A percentile compares a stretch with the other conserved stretches of the same genome.
Conservation (phyloP, 2,797 vertebrate species). For the Platalea minor region DNA sequence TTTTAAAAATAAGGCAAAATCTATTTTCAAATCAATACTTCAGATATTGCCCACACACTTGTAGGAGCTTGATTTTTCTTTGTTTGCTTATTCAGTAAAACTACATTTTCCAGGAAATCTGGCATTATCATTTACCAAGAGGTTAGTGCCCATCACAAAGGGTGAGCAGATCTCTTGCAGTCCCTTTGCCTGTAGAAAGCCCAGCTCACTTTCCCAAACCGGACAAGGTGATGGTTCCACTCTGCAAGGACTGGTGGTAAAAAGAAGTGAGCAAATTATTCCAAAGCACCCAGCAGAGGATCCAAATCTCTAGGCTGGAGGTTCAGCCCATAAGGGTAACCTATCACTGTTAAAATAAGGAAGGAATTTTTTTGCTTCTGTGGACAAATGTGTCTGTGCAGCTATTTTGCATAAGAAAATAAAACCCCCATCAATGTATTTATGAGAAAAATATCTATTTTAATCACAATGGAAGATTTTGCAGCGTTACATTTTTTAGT, state of each 20-base stretch:
- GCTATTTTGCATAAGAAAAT: neutral
- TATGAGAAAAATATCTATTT: neutral
- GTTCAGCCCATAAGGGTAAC: neutral
- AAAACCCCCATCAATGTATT: accelerated
- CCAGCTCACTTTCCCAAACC: neutral
- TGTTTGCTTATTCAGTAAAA: neutral
- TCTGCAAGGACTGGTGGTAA: neutral
- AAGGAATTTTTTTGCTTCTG: neutral
- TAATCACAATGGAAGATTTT: neutral
- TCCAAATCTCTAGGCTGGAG: neutral
- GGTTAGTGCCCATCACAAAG: too few species aligned
- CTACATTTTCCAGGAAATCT: neutral
- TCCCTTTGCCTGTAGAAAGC: neutral
- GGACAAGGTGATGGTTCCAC: neutral
- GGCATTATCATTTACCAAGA: neutral
- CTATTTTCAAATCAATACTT: neutral
- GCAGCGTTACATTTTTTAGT: neutral
- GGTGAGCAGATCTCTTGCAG: neutral
- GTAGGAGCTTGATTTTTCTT: neutral
- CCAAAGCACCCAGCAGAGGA: neutral
- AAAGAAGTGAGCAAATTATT: neutral
- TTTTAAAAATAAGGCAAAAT: neutral
- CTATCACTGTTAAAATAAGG: neutral
- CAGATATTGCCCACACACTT: accelerated
- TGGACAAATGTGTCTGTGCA: neutral